A percentile compares a stretch with the other conserved stretches of the same genome.
Evolutionary conservation across 2,888 invertebrate species (phyloP).

Genomic region (Pseudoips prasinana): DNA sequence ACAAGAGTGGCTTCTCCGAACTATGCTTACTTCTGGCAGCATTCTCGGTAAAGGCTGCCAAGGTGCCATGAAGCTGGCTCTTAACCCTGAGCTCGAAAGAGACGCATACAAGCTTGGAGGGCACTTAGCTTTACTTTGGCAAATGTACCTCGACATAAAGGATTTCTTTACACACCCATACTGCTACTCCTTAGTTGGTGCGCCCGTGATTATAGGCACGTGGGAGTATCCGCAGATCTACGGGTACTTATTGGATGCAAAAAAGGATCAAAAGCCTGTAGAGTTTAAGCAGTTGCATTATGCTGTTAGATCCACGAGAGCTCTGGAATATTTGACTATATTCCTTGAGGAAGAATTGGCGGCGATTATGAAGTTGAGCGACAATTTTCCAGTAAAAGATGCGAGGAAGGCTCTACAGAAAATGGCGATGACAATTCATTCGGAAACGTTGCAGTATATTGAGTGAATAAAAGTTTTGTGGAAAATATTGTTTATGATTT

Average conservation of each 20-base stretch:
- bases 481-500: too few species aligned
- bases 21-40: constrained; percentile 67
- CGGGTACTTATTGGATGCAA: constrained; percentile 52
- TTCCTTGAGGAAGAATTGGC: constrained; percentile 62
- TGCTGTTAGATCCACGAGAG: constrained; percentile 60
- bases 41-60: constrained; percentile 72
- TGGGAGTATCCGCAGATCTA: constrained; percentile 73
- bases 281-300: constrained; percentile 65
- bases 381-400: constrained; percentile 61
- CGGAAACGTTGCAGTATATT: constrained; percentile 64
- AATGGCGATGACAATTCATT: constrained; percentile 66
- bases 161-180: constrained; percentile 70
- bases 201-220: constrained; percentile 59
- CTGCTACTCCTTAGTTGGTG: constrained; percentile 65
- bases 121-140: constrained; percentile 70
- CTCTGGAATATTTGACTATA: constrained; percentile 58
- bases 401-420: constrained; percentile 62
- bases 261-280: constrained; percentile 50
- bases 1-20: constrained; percentile 65
- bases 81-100: constrained; percentile 50
- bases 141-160: constrained; percentile 66
- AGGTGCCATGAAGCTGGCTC: constrained; percentile 66
- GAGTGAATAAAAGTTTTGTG: constrained; percentile 40
- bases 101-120: constrained; percentile 67
- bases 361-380: constrained; percentile 52